Evolutionary conservation across 1,140 invertebrate species (phyloP), one percentile per base, ranked within the genome.

Genomic region (Euura lappo): DNA sequence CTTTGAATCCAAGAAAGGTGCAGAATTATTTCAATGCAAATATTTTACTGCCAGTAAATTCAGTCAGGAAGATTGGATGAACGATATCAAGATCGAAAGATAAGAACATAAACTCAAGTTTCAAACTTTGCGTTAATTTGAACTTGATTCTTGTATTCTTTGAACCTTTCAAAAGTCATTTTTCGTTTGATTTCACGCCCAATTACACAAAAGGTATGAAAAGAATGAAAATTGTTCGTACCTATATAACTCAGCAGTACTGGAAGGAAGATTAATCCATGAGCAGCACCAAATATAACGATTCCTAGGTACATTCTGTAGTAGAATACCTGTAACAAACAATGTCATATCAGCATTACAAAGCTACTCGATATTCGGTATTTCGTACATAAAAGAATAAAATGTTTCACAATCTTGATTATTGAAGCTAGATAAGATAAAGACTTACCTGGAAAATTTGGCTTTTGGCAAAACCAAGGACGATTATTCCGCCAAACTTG

Each of bases 281-380:
- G 98, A 4, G 95, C 91, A n/a, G 97, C 97, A 60, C 98, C 98
- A 85, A 98, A 95, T 65, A 99, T 77, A 46, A 99, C 97, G 79
- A 99, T 99, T 69, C 96, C 95, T 79, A 99, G 88, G 87, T 99
- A 99, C 98, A 99, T 99, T 77, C 97, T 92, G 89, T 99, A 99
- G 90, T 99, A 99, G 87, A 98, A 99, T 79, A 99, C 95, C 90
- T 95, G 89, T 67, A 86, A 76, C 47, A 77, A 77, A 74, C 47
- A 71, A 74, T 44, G 10, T 68, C 1, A 68, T 11, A 10, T 68
- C 28, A 28, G 10, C 43, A 42, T 13, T 42, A 68, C 10, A 10
- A 10, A 64, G 60, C 10, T 10, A 64, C 2, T 64, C 10, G 60
- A 11, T 11, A 11, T 64, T 13, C 60, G 10, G 60, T 13, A 11